Evolutionary conservation across 92 coral and sea anemone species (phyloP).

Genomic region (Micromussa lordhowensis): DNA sequence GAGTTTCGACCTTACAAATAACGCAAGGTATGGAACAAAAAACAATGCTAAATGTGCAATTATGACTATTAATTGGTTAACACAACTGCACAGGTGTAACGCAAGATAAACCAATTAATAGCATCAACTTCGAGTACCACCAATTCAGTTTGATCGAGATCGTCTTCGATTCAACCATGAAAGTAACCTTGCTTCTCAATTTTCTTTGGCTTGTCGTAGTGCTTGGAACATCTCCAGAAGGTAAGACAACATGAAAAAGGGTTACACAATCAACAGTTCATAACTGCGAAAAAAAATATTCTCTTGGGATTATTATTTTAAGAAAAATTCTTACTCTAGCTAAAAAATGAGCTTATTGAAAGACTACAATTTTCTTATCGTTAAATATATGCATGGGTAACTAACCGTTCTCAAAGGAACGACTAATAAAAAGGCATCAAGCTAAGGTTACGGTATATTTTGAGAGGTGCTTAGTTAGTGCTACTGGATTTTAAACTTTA

Average conservation of each 20-base stretch:
- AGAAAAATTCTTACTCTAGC: too few species aligned
- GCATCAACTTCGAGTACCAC: neutral
- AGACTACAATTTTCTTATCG: too few species aligned
- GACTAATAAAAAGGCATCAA: too few species aligned
- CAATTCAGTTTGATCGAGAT: neutral
- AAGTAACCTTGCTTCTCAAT: constrained; percentile 16
- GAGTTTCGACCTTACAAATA: neutral
- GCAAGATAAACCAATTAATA: neutral
- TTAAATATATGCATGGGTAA: too few species aligned
- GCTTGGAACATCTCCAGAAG: constrained; percentile 28
- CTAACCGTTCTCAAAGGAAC: too few species aligned
- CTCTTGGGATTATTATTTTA: too few species aligned
- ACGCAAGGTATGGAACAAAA: neutral
- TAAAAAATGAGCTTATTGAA: too few species aligned
- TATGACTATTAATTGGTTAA: neutral
- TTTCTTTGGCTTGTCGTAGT: constrained; percentile 23
- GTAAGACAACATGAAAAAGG: neutral
- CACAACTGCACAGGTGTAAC: constrained; percentile 2
- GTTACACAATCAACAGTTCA: neutral
- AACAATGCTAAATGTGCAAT: neutral
- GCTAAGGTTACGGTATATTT: too few species aligned
- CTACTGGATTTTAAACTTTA: too few species aligned
- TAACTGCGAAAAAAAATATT: neutral
- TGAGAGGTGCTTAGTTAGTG: too few species aligned
- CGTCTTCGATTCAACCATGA: constrained; percentile 11